phyloP scores from a whole-genome alignment of 2,888 invertebrate species.

The Epiblema foenella region DNA sequence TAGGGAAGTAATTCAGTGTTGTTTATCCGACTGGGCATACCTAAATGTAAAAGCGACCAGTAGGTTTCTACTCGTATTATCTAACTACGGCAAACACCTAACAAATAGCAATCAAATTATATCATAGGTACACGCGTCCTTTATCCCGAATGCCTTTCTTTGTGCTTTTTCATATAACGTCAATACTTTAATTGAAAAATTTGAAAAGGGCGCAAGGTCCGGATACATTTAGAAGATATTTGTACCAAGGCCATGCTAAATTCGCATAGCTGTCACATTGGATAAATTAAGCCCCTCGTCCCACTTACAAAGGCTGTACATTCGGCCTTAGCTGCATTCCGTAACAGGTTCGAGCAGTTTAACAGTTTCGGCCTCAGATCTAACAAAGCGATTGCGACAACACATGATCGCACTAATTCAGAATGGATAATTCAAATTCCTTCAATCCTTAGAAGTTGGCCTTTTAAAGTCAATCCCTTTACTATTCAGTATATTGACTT shows the following conservation, averaged over 20 bases:
- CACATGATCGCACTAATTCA: conserved; percentile 53
- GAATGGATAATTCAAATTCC: conserved; percentile 40
- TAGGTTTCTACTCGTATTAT: too few relatives aligned
- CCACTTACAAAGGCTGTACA: conserved; percentile 63
- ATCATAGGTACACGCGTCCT: too few relatives aligned
- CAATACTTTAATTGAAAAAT: not conserved
- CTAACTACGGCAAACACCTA: too few relatives aligned
- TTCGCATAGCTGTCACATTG: conserved; percentile 69
- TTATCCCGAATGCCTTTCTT: not conserved
- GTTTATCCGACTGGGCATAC: conserved; percentile 4
- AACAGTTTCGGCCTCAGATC: conserved; percentile 53
- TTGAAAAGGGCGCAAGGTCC: conserved; percentile 22
- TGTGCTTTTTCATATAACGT: not conserved
- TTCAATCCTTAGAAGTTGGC: conserved; percentile 28
- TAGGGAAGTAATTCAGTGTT: not conserved
- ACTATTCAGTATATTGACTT: conserved; percentile 22
- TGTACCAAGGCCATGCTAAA: conserved; percentile 50
- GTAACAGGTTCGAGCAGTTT: conserved; percentile 63
- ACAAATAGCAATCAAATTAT: too few relatives aligned
- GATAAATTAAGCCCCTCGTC: conserved; percentile 69
- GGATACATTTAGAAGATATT: conserved; percentile 47
- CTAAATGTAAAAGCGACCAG: too few relatives aligned
- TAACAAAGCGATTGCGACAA: conserved; percentile 63
- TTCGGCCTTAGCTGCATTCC: conserved; percentile 70
- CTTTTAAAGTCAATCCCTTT: conserved; percentile 26